Conservation (phyloP, 2,113 vertebrate genomes). For the human (Homo sapiens) region GRCh38 chr7:97268001-97268500, state of each 20-base stretch:
- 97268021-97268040: neutral
- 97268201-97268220: neutral
- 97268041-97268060: neutral
- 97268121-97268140: neutral
- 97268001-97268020: neutral
- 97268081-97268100: neutral
- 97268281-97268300: neutral
- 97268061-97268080: neutral
- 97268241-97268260: neutral
- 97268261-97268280: neutral
- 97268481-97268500: neutral
- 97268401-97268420: neutral
- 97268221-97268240: neutral
- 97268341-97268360: neutral
- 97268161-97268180: neutral
- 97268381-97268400: neutral
- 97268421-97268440: neutral
- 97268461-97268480: neutral
- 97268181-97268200: neutral
- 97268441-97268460: neutral
- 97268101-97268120: neutral
- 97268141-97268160: neutral
- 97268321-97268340: neutral
- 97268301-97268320: neutral
- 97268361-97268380: conserved; percentile 31